Evolutionary conservation across 2,888 invertebrate genomes (phyloP).

Genomic region (Aporophyla lueneburgensis): DNA sequence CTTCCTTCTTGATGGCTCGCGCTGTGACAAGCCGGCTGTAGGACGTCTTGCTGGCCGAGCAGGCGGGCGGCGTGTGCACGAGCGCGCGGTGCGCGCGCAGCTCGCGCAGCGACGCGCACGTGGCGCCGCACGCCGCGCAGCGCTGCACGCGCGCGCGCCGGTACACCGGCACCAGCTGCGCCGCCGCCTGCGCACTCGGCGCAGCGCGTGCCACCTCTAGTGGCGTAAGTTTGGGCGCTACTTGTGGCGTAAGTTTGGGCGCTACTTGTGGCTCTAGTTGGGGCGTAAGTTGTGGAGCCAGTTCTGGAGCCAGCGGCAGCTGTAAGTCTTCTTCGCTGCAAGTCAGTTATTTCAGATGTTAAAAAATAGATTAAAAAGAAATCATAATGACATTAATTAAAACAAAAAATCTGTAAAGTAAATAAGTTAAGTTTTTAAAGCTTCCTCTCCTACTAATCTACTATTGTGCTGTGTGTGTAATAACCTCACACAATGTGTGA

Average conservation of each 20-base stretch:
- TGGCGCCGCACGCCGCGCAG: constrained; percentile 88
- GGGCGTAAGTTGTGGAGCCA: constrained; percentile 56
- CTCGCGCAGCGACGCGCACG: constrained; percentile 92
- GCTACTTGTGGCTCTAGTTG: no score
- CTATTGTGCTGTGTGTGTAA: background rate
- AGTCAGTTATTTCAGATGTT: background rate
- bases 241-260: background rate
- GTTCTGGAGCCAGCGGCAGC: constrained; percentile 26
- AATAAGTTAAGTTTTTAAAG: background rate
- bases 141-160: constrained; percentile 89
- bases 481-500: background rate
- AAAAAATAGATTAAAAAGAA: no score
- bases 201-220: no score
- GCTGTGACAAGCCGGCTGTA: constrained; percentile 80
- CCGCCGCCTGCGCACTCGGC: constrained; percentile 58
- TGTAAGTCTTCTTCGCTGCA: constrained; percentile 39
- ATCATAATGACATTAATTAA: no score
- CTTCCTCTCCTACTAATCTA: background rate
- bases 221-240: constrained; percentile 53
- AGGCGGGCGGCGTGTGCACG: constrained; percentile 85
- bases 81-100: constrained; percentile 91
- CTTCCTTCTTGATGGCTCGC: constrained; percentile 87
- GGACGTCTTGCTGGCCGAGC: constrained; percentile 73
- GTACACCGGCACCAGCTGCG: constrained; percentile 74
- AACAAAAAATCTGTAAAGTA: background rate